Evolutionary conservation across 2,797 vertebrate genomes (phyloP), one percentile per base, ranked within the genome.

Genomic region (Trachurus trachurus): DNA sequence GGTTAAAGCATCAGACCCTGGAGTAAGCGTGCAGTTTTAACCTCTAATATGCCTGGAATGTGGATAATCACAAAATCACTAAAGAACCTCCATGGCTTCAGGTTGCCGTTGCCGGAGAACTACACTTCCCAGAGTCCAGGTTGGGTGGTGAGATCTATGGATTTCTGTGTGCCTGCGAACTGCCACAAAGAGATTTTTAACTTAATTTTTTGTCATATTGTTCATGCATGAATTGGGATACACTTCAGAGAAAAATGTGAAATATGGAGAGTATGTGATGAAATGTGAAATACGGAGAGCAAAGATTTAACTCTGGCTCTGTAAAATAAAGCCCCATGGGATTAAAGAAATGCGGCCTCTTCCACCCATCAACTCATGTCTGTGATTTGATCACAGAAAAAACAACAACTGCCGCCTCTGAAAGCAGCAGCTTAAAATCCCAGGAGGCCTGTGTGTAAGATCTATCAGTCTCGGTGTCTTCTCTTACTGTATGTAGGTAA

Each of bases 11-110:
- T 82, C 77, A 85, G 69, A 60, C 47, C 47, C 54, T 62, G 37
- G 42, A 78, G 61, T 60, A 56, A 75, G 37, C 44, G 37, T 65
- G 44, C 54, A 50, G 49, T 87, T 82, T 87, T 72, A 83, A 78
- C 71, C 56, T 64, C 50, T 53, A 29, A 74, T 75, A 71, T 89
- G 78, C 66, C 60, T 71, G 74, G 84, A 88, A 91, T 92, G 84
- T 42, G 34, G 31, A 67, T 79, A 75, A 86, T 87, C 71, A 54
- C 66, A 60, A 61, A 84, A 62, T 67, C 67, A 79, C 56, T 39
- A 70, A 77, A 85, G 47, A 54, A 47, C 70, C 21, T 59, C 7
- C 15, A 34, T 61, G 58, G 57, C 66, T 70, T 62, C 58, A 59
- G 39, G 74, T 74, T 61, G 17, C 19, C 34, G 34, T 5, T 57